These are phyloP conservation scores for Plutomurus gul DNA, from an alignment of 1,140 invertebrate genomes.

Conservation along the genomic window DNA sequence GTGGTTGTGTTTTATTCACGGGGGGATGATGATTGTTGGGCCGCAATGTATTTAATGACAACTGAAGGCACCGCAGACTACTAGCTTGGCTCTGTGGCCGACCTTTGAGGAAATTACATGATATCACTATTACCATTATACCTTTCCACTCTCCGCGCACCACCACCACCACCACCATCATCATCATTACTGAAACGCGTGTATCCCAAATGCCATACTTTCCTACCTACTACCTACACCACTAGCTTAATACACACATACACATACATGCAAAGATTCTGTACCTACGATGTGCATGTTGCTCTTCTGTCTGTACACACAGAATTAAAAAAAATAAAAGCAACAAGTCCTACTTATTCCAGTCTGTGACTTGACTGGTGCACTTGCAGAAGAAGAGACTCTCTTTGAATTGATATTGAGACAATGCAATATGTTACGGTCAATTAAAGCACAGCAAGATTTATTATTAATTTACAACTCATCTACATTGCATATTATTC, in stretches of 20 bases:
- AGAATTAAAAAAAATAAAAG: not conserved
- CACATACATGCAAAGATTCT: not conserved
- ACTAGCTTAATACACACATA: not conserved
- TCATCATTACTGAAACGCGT: slow-evolving; percentile 20
- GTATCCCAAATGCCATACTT: slow-evolving; percentile 1
- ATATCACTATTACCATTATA: slow-evolving; percentile 32
- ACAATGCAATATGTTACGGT: not conserved
- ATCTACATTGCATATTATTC: not conserved
- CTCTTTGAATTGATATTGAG: not conserved
- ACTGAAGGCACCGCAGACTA: slow-evolving; percentile 19
- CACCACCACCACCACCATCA: not conserved
- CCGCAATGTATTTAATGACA: slow-evolving; percentile 29
- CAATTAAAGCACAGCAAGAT: slow-evolving; percentile 9
- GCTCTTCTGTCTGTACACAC: no score
- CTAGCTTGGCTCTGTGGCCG: not conserved
- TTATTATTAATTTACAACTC: slow-evolving; percentile 27
- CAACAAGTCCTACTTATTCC: not conserved
- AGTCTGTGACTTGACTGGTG: no score
- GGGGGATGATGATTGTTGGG: not conserved
- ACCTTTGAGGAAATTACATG: slow-evolving; percentile 21
- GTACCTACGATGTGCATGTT: no score
- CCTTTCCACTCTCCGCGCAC: not conserved
- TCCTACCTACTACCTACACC: not conserved
- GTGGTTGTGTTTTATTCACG: not conserved
- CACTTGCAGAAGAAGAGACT: no score